Conservation (phyloP, 2,113 vertebrate species). For the Aspidoscelis tigris region DNA sequence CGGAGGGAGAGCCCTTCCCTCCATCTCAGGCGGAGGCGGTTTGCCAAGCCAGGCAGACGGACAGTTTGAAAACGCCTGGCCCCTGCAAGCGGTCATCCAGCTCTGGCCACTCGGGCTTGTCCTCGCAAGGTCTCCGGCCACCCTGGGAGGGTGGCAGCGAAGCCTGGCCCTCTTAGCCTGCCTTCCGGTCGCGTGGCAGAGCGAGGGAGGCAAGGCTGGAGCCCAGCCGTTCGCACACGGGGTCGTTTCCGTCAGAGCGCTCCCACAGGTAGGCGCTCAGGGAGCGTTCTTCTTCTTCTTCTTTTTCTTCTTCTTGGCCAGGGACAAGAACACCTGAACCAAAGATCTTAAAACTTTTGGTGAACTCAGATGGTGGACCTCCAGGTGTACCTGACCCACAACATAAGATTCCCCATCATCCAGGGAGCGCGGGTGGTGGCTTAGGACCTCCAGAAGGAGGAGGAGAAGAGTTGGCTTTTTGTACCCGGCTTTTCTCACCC, state of each 20-base stretch:
- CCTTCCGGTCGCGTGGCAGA: constrained; percentile 75
- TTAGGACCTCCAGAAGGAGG: no score
- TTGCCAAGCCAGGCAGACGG: constrained; percentile 34
- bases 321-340: no score
- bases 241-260: constrained; percentile 88
- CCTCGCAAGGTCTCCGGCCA: constrained; percentile 77
- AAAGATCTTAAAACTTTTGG: no score
- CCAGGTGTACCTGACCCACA: no score
- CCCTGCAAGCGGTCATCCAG: constrained; percentile 63
- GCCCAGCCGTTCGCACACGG: constrained; percentile 77
- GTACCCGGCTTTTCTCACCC: no score
- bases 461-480: no score
- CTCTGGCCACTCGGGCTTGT: constrained; percentile 89
- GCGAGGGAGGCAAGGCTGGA: constrained; percentile 64
- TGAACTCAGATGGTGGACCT: no score
- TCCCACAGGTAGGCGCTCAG: constrained; percentile 83
- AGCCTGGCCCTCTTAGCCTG: constrained; percentile 79
- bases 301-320: no score
- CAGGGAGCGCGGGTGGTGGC: no score
- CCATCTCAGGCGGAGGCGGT: constrained; percentile 23
- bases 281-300: no score
- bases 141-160: constrained; percentile 73
- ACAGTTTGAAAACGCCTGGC: constrained; percentile 53
- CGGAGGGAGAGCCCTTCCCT: constrained; percentile 55
- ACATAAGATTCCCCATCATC: no score